Evolutionary conservation across 2,888 invertebrate species (phyloP).

Genomic region (Tachina fera): DNA sequence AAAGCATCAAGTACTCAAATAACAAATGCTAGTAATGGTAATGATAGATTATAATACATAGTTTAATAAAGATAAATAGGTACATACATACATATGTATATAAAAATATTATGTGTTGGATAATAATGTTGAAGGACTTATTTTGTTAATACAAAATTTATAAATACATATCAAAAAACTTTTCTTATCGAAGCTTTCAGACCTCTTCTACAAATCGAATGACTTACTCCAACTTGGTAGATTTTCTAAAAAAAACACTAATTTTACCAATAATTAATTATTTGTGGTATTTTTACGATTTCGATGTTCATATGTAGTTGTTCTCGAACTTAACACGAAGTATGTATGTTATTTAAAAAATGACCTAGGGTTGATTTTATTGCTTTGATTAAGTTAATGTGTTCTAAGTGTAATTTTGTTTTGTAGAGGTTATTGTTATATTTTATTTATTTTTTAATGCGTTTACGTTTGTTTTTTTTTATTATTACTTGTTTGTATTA

Average conservation of each 20-base stretch:
- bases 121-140: conserved; percentile 42
- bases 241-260: too few relatives aligned
- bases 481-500: conserved; percentile 40
- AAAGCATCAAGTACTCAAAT: conserved; percentile 67
- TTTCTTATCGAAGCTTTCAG: conserved; percentile 18
- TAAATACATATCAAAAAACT: not conserved
- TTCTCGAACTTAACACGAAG: too few relatives aligned
- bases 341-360: too few relatives aligned
- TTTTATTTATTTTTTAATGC: conserved; percentile 34
- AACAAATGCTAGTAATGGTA: conserved; percentile 51
- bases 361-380: not conserved
- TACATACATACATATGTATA: not conserved
- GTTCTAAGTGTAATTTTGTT: conserved; percentile 56
- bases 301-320: not conserved
- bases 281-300: not conserved
- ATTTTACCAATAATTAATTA: too few relatives aligned
- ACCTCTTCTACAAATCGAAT: not conserved
- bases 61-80: conserved; percentile 26
- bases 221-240: not conserved
- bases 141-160: conserved; percentile 7
- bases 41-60: conserved; percentile 51
- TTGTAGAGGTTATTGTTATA: conserved; percentile 38
- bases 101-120: conserved; percentile 37
- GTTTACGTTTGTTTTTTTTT: conserved; percentile 34
- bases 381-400: conserved; percentile 33